Conservation (phyloP, 1,140 invertebrate species). For the Teleopsis dalmanni region DNA sequence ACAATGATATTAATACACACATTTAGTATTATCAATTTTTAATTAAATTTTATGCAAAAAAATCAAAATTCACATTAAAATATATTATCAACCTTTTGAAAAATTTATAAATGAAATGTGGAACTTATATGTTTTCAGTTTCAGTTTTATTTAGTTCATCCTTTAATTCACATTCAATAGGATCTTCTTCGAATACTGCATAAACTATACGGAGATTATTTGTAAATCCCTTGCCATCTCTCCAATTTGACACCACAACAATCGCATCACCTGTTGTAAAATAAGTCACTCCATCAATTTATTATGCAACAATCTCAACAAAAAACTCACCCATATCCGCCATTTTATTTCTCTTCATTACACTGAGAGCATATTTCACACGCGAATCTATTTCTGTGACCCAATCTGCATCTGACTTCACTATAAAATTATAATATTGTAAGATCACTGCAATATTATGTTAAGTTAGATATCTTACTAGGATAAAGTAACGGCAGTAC, state of each 20-base stretch:
- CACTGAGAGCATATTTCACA: slow-evolving; percentile 76
- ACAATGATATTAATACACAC: no score
- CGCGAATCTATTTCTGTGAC: slow-evolving; percentile 87
- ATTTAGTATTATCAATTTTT: no score
- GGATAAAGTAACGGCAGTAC: slow-evolving; percentile 84
- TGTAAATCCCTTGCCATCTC: slow-evolving; percentile 88
- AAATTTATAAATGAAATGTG: no score
- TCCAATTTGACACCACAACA: slow-evolving; percentile 92
- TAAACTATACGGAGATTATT: slow-evolving; percentile 93
- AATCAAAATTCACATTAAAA: no score
- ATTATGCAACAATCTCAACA: no score
- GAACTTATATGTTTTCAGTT: no score
- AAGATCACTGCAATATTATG: neutral
- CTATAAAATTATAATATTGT: slow-evolving; percentile 34
- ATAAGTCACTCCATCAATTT: no score
- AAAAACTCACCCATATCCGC: slow-evolving; percentile 78
- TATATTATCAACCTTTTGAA: no score
- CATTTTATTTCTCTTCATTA: slow-evolving; percentile 76
- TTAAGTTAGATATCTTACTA: slow-evolving; percentile 48
- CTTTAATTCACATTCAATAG: slow-evolving; percentile 24
- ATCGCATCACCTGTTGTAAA: slow-evolving; percentile 83
- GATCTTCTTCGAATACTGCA: slow-evolving; percentile 49
- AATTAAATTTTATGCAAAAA: no score
- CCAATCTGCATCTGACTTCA: slow-evolving; percentile 65
- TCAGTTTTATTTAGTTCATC: no score